A percentile compares a stretch with the other conserved stretches of the same genome.
Conservation (phyloP, 2,797 vertebrate species). For the Morus bassanus region DNA sequence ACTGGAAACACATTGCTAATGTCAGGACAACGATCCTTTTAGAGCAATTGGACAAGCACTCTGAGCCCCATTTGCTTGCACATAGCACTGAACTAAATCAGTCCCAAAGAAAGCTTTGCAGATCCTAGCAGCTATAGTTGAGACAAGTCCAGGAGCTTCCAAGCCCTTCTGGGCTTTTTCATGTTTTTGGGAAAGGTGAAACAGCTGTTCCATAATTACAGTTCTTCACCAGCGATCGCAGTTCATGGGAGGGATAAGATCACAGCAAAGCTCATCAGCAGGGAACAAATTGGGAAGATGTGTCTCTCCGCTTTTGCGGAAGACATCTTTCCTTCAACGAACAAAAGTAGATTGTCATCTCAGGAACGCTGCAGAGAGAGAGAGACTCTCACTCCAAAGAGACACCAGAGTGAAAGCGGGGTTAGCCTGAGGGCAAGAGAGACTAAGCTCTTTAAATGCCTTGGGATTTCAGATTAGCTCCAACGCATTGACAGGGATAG, state of each 20-base stretch:
- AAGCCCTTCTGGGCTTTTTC: neutral
- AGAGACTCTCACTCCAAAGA: neutral
- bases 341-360: neutral
- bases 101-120: neutral
- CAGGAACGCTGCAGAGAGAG: neutral
- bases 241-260: neutral
- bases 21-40: neutral
- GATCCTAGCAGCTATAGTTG: neutral
- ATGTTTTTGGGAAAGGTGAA: neutral
- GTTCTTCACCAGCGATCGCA: neutral
- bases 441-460: neutral
- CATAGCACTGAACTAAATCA: neutral
- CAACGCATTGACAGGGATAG: neutral
- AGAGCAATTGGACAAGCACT: neutral
- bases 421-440: neutral
- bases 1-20: neutral
- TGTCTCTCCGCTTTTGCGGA: neutral
- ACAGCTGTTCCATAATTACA: neutral
- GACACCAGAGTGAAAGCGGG: constrained; percentile 16
- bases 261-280: neutral
- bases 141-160: neutral
- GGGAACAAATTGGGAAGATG: neutral
- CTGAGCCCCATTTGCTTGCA: neutral
- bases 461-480: constrained; percentile 22
- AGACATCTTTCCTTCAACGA: neutral